Evolutionary conservation across 2,113 vertebrate genomes (phyloP), one percentile per base, ranked within the genome.

Genomic region (Bujurquina vittata): DNA sequence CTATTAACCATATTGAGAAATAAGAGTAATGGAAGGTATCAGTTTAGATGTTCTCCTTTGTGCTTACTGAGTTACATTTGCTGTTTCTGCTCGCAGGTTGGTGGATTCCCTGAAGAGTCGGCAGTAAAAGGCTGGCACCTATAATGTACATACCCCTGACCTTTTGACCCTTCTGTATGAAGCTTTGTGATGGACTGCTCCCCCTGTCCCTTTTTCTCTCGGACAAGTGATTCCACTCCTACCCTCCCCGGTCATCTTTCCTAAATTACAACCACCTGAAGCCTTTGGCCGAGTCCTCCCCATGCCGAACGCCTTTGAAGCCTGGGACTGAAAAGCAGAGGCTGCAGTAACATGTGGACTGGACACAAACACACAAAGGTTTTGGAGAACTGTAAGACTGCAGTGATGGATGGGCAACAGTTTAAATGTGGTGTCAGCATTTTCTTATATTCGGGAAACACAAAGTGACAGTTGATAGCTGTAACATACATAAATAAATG

Each of bases 61-160:
- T 77, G 58, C 80, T 90, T 55, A 15, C 17, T 1, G 2, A 29
- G 17, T 46, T 67, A 1, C 12, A 14, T 86, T 77, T 84, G 40
- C 23, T 87, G 14, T 46, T 4, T 92, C 18, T 92, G 49, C 88
- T 81, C 57, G 14, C 82, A 99, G 98, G 98, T 93, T 99, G 93
- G 98, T 98, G 92, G 98, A 99, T 87, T 96, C 98, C 17, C 88
- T 99, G 87, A 99, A 99, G 95, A 99, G 96, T 95, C 96, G 98
- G 83, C 98, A 99, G 95, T 99, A 96, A 97, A 72, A 75, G 23
- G 10, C 57, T 9, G 40, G n/a, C 69, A 20, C 57, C 76, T 46
- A 5, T 61, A 85, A 31, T 95, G 94, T 95, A 94, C 56, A 95
- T 95, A 94, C 76, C 87, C 74, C 87, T 83, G 87, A 88, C 88